Conservation (phyloP, 35 echinoderm and acorn worm genomes). For the Ophioderma brevispina region DNA sequence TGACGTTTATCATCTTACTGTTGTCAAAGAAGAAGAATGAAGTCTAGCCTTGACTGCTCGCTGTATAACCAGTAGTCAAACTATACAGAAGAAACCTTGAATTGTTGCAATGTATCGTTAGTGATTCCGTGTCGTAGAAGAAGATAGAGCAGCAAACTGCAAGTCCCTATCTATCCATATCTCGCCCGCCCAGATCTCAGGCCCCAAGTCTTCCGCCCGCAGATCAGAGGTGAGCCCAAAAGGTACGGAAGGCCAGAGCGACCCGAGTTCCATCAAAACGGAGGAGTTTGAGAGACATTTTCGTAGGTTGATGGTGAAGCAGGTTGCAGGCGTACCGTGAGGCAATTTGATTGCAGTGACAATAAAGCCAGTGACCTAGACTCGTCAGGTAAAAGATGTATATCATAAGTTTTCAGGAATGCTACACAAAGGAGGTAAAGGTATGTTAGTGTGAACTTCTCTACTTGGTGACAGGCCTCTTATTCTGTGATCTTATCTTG, state of each 20-base stretch:
- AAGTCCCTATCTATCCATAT: neutral
- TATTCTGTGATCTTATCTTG: too few relatives aligned
- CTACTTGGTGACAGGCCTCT: too few relatives aligned
- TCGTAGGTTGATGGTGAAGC: slow-evolving; percentile 84
- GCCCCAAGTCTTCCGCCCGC: neutral
- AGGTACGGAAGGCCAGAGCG: neutral
- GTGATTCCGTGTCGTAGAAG: neutral
- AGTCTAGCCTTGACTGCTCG: too few relatives aligned
- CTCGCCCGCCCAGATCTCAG: neutral
- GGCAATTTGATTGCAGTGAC: slow-evolving; percentile 69
- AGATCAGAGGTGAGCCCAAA: neutral
- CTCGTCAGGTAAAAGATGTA: slow-evolving; percentile 58
- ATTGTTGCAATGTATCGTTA: neutral
- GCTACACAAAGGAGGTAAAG: slow-evolving; percentile 30
- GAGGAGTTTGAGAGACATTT: slow-evolving; percentile 92
- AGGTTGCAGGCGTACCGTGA: slow-evolving; percentile 78
- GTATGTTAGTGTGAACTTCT: too few relatives aligned
- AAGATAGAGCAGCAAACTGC: neutral
- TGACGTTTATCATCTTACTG: too few relatives aligned
- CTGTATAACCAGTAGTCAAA: too few relatives aligned
- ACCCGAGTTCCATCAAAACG: slow-evolving; percentile 79
- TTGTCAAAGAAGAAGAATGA: too few relatives aligned
- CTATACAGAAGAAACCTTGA: too few relatives aligned
- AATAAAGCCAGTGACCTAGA: slow-evolving; percentile 89
- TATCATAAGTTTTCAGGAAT: slow-evolving; percentile 49